Conservation (phyloP, 2,113 vertebrate genomes). For the Sarotherodon lohbergeri region DNA sequence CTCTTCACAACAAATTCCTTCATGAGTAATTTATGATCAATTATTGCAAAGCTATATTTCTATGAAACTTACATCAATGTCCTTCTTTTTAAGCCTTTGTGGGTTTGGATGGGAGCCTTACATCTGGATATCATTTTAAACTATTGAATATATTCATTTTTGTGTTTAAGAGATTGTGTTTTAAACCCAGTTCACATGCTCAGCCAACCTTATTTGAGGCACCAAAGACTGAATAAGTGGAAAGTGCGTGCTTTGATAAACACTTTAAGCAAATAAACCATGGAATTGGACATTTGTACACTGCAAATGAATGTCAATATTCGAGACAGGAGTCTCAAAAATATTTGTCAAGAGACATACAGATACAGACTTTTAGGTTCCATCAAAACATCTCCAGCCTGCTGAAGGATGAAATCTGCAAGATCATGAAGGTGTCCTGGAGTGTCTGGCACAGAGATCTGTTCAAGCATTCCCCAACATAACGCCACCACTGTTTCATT, state of each 20-base stretch:
- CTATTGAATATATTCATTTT: neutral
- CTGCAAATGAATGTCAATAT: neutral
- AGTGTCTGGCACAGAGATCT: neutral
- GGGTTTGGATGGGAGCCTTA: neutral
- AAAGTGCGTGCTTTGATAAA: neutral
- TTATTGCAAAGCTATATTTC: neutral
- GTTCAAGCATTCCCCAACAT: neutral
- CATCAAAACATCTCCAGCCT: neutral
- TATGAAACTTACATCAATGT: neutral
- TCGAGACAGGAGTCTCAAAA: neutral
- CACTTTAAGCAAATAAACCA: neutral
- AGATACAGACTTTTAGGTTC: neutral
- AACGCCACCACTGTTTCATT: neutral
- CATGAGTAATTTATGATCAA: neutral
- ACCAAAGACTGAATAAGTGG: neutral
- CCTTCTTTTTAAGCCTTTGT: neutral
- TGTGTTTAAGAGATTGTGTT: neutral
- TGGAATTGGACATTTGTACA: neutral
- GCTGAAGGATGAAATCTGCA: neutral
- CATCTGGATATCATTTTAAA: neutral
- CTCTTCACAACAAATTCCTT: neutral
- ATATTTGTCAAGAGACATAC: neutral
- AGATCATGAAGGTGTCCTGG: neutral
- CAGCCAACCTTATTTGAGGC: neutral
- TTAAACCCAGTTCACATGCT: neutral